A percentile compares a stretch with the other conserved stretches of the same genome.
These are phyloP conservation scores for Acanthornis magna DNA, from an alignment of 2,797 vertebrate species.

Conservation along the genomic window DNA sequence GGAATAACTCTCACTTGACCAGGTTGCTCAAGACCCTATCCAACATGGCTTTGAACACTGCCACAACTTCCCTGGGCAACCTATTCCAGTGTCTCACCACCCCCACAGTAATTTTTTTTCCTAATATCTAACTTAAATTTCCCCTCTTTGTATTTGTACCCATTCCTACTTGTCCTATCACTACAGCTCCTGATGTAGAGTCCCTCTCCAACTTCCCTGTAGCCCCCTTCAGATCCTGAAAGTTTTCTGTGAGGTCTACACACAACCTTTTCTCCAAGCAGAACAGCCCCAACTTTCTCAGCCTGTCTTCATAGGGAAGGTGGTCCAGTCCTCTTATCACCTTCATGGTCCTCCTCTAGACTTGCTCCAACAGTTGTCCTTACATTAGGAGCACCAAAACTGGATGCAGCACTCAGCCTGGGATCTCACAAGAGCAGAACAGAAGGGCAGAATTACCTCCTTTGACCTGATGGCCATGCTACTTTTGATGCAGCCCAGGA, in stretches of 20 bases:
- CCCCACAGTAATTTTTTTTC: not conserved
- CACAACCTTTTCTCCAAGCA: not conserved
- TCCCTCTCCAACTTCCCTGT: not conserved
- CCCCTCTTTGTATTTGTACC: not conserved
- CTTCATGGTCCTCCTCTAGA: not conserved
- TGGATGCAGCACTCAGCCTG: not conserved
- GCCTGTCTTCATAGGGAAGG: not conserved
- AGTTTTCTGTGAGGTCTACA: not conserved
- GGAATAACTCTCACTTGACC: not conserved
- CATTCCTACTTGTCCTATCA: not conserved
- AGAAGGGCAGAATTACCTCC: not conserved
- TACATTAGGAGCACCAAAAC: not conserved
- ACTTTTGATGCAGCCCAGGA: not conserved
- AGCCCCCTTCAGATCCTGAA: not conserved
- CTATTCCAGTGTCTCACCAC: not conserved
- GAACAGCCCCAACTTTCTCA: not conserved
- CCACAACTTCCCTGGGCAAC: not conserved
- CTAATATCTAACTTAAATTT: not conserved
- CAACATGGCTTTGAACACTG: not conserved
- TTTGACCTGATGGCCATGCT: not conserved
- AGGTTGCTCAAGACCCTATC: not conserved
- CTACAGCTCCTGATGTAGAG: fast-evolving
- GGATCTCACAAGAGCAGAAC: not conserved
- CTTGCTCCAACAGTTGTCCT: not conserved
- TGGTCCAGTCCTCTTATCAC: not conserved